Conservation (phyloP, 2,888 invertebrate genomes). For the Mystacides longicornis region DNA sequence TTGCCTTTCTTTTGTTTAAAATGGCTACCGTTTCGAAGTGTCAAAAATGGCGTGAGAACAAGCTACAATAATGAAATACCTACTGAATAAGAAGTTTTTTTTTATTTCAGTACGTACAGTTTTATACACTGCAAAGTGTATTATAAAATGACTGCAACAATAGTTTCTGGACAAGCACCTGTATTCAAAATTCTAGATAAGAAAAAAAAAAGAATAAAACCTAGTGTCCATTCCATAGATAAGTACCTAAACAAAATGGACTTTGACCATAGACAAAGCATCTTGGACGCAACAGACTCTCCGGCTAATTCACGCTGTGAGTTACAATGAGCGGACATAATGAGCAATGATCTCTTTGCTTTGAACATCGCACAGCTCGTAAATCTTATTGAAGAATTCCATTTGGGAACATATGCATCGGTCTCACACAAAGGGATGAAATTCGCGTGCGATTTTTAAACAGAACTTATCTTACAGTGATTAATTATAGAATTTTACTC, state of each 20-base stretch:
- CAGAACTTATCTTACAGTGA: no score
- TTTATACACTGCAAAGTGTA: background rate
- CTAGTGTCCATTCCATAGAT: conserved; percentile 6
- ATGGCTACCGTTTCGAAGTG: background rate
- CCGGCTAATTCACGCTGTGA: conserved; percentile 13
- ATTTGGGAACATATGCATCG: no score
- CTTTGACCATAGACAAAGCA: background rate
- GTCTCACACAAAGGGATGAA: background rate
- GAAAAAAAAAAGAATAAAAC: no score
- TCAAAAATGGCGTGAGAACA: conserved; percentile 1
- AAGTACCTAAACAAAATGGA: conserved; percentile 1
- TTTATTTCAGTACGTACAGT: no score
- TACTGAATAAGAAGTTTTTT: no score
- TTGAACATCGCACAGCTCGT: conserved; percentile 16
- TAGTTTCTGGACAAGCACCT: background rate
- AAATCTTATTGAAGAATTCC: conserved; percentile 15
- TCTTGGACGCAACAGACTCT: conserved; percentile 13
- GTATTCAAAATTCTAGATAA: background rate
- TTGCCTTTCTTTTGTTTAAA: no score
- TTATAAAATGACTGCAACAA: conserved; percentile 5
- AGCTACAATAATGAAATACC: background rate
- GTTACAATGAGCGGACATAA: conserved; percentile 17
- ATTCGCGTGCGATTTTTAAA: no score
- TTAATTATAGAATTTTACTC: no score
- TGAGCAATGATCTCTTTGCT: conserved; percentile 21